Base-by-base conservation (phyloP, 2,113 vertebrate species). In the Hymenochirus boettgeri region DNA sequence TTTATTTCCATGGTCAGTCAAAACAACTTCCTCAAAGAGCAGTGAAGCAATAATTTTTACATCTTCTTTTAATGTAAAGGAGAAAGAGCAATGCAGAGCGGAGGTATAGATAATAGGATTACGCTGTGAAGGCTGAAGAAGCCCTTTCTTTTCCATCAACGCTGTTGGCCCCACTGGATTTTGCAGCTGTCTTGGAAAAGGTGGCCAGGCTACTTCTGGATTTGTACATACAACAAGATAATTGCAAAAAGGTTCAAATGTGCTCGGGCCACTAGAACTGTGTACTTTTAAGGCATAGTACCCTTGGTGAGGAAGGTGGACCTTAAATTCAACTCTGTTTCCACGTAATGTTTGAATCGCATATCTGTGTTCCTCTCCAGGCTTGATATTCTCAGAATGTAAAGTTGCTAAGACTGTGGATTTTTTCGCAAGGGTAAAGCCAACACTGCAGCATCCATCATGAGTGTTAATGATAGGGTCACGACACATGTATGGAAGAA, bases 211-310 rank as follows among this genome's bases (percentile, higher is more conserved):
- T 37, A 83, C 88, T 6, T 83, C 79, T 0, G 61, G 65, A 72
- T 90, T 86, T 66, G 75, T 60, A 45, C 90, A 92, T 35, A 71
- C 80, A 67, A 92, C 75, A 59, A 92, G 81, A 73, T 92, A 92
- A 74, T 86, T 91, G 79, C 90, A 90, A 75, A 86, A 9, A 1
- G 84, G 87, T 47, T 75, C 15, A 0, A 85, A 90, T 17, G 77
- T 89, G 15, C 84, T 85, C 0, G 76, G 73, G 1, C 83, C 86
- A 0, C 81, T 76, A 71, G 74, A 86, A 58, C 86, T 87, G 66
- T 83, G 89, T 65, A 91, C 77, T 50, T 83, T 82, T 46, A 91
- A 80, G 1, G 83, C 82, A 8, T 90, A 91, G 69, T 61, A 77
- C n/a, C 89, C 90, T 0, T 84, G 72, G 0, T 77, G 82, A 1